phyloP scores from a whole-genome alignment of 2,888 invertebrate genomes.

The Morpho deidamia region DNA sequence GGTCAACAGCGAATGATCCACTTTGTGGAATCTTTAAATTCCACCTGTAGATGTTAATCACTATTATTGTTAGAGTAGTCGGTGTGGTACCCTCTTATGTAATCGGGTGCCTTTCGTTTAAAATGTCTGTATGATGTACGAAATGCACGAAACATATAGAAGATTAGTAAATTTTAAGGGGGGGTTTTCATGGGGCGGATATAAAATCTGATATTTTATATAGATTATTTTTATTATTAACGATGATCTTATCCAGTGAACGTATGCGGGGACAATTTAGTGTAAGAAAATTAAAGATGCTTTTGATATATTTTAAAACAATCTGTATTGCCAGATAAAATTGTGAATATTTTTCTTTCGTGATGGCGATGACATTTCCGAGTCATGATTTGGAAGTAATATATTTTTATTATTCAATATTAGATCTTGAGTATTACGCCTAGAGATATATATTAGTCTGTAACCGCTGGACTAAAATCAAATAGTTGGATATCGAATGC shows the following conservation, averaged over 20 bases:
- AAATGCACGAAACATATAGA: conserved; percentile 94
- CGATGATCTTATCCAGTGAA: conserved; percentile 66
- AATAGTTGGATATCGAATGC: conserved; percentile 45
- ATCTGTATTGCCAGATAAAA: conserved; percentile 79
- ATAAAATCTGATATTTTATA: conserved; percentile 67
- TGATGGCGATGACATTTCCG: conserved; percentile 66
- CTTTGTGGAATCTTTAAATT: conserved; percentile 46
- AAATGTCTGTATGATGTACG: conserved; percentile 88
- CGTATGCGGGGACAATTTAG: conserved; percentile 66
- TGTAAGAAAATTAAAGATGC: conserved; percentile 66
- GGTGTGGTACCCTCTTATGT: conserved; percentile 74
- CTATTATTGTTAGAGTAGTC: conserved; percentile 76
- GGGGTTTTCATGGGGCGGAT: conserved; percentile 49
- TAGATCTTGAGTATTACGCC: conserved; percentile 70
- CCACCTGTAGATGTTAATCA: conserved; percentile 70
- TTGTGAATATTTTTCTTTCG: conserved; percentile 77
- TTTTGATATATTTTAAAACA: conserved; percentile 69
- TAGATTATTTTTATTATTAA: conserved; percentile 70
- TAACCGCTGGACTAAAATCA: conserved; percentile 50
- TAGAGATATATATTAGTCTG: conserved; percentile 50
- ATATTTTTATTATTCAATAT: conserved; percentile 62
- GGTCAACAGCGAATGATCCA: conserved; percentile 51
- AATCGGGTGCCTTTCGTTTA: conserved; percentile 76
- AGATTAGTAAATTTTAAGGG: conserved; percentile 78
- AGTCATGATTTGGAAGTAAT: conserved; percentile 70